Base-by-base conservation (phyloP, 1,140 invertebrate species). In the Zelostemma sp. region DNA sequence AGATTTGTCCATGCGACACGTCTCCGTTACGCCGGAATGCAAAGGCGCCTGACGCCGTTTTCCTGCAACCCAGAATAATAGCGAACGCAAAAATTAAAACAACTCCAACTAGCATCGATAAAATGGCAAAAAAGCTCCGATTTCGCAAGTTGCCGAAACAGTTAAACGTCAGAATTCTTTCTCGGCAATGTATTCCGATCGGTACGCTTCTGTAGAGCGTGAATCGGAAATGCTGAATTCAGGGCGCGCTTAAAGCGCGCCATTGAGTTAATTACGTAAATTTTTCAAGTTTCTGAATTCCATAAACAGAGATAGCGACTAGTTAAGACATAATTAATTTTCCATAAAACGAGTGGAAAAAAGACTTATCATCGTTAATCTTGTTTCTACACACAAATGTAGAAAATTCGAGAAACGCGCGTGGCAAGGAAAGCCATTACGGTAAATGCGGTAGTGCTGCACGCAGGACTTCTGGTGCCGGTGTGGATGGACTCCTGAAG, bases 21-120 rank as follows among this genome's bases (percentile, higher is more conserved):
- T 45, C 60, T 70, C 67, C 67, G 61, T 70, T 70, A 69, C 51
- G 45, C 21, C 43, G 14, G 48, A 66, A 72, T 56, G 72, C 73
- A 75, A 75, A 72, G 67, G 53, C 62, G 62, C 50, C 58, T 75
- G 61, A 68, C 70, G 66, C 67, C 70, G 51, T 73, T 72, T 73
- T 62, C 35, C 47, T 59, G 31, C 43, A 58, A 46, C 60, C 60
- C 63, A 35, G 53, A 43, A 53, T 72, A 66, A 75, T 73, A 71
- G 73, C 70, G 68, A 73, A 75, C 73, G 19, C 25, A 35, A 35
- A 35, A n/a, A 33, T 8, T 25, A 54, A 65, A 54, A 55, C 59
- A 59, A 65, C 19, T 51, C 50, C n/a, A n/a, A n/a, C n/a, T n/a
- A n/a, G n/a, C n/a, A n/a, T n/a, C n/a, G n/a, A n/a, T n/a, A n/a